Base-by-base conservation (phyloP, 2,888 invertebrate species). In the Iselma pallidipennis region DNA sequence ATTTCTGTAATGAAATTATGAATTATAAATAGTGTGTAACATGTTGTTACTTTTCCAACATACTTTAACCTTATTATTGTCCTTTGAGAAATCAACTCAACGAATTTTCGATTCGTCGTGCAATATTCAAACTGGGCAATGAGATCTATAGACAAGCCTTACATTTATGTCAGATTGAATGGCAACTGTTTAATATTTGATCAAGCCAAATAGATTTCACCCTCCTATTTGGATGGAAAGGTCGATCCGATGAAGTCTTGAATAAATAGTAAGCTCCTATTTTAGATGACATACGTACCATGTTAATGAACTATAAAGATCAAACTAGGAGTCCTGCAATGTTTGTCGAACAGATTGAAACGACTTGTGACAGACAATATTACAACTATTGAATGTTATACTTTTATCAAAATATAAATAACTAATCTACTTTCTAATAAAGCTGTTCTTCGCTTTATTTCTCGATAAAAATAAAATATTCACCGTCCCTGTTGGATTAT, bases 101-200 rank as follows among this genome's bases (percentile, higher is more conserved):
- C 64, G 53, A 57, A 61, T 42, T 21, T 50, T 61, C 49, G 51
- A 52, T 59, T 49, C 25, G 54, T 45, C 50, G 25, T 48, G 12
- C 16, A 48, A 31, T 62, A 61, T 58, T 51, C 57, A 63, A 55
- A 61, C 56, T 4, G 4, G 37, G 64, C 64, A 69, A 68, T 59
- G 68, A 69, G 70, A 67, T 69, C n/a, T n/a, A 69, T 71, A 66
- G 64, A 60, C 66, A 16, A 63, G 66, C 57, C 61, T 65, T 67
- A 64, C 69, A 67, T 68, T 66, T 68, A 66, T 61, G 71, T 65
- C 68, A 68, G 63, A n/a, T 50, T 57, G 63, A 69, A 74, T 70
- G 65, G 70, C 70, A 69, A 70, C 68, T 73, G 72, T 70, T 76
- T 74, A 76, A 76, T 76, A 75, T 76, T 76, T 76, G 75, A 76